Conservation (phyloP, 2,888 invertebrate genomes). For the Mayetiola destructor region DNA sequence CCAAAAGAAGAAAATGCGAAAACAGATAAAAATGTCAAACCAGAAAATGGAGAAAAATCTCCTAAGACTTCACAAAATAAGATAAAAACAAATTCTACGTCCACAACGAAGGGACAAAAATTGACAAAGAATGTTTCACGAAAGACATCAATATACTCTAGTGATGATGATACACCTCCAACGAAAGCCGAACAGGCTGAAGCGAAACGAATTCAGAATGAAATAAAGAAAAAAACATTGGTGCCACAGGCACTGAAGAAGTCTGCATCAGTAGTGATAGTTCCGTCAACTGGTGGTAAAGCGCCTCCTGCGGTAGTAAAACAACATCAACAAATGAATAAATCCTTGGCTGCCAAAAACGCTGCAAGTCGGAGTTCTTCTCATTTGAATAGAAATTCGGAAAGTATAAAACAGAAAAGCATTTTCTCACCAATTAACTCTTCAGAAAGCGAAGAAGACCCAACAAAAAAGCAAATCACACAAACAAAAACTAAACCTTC, state of each 20-base stretch:
- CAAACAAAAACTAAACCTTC: slow-evolving; percentile 13
- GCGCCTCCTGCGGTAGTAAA: slow-evolving; percentile 28
- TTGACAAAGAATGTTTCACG: background rate
- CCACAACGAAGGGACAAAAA: slow-evolving; percentile 30
- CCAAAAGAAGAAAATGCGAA: slow-evolving; percentile 21
- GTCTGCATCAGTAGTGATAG: slow-evolving; percentile 23
- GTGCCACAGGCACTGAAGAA: slow-evolving; percentile 32
- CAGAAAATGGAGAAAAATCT: slow-evolving; percentile 26
- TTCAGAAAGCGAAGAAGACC: slow-evolving; percentile 40
- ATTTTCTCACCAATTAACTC: slow-evolving; percentile 72
- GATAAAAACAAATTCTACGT: slow-evolving; percentile 24
- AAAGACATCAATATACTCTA: slow-evolving; percentile 38
- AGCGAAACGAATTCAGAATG: slow-evolving; percentile 20
- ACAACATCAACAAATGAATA: slow-evolving; percentile 19
- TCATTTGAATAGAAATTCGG: slow-evolving; percentile 21
- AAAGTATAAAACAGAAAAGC: slow-evolving; percentile 48
- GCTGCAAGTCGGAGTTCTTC: slow-evolving; percentile 17
- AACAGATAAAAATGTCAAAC: slow-evolving; percentile 20
- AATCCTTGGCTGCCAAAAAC: slow-evolving; percentile 25
- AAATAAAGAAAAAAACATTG: slow-evolving; percentile 15
- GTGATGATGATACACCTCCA: slow-evolving; percentile 43
- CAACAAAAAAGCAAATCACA: slow-evolving; percentile 17
- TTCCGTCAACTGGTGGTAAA: slow-evolving; percentile 33
- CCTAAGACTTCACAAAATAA: slow-evolving; percentile 33
- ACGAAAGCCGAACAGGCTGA: slow-evolving; percentile 24